These are phyloP conservation scores for Momotus momota DNA, from an alignment of 2,797 vertebrate species.

Conservation along the genomic window DNA sequence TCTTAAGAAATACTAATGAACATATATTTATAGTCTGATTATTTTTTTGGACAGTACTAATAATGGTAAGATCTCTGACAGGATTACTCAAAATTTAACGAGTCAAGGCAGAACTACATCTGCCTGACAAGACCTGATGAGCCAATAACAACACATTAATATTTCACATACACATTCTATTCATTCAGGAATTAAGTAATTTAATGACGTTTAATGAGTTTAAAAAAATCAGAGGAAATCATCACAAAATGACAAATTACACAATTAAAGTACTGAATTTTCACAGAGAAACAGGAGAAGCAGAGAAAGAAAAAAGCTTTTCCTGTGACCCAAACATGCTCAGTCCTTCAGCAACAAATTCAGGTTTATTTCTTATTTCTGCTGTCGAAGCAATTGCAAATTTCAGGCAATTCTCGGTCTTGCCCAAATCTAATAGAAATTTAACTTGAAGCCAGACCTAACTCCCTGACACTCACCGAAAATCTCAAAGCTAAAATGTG, in stretches of 20 bases:
- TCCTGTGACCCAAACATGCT: background rate
- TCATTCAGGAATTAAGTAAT: slow-evolving; percentile 15
- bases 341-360: background rate
- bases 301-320: background rate
- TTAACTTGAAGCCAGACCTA: background rate
- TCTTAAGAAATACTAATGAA: no score
- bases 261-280: slow-evolving; percentile 14
- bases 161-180: slow-evolving; percentile 16
- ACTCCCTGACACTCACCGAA: background rate
- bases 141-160: slow-evolving; percentile 4
- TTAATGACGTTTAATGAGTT: slow-evolving; percentile 34
- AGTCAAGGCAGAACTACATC: slow-evolving; percentile 35
- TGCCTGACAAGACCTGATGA: slow-evolving; percentile 9
- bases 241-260: slow-evolving; percentile 47
- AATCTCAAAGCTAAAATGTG: background rate
- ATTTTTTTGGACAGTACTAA: background rate
- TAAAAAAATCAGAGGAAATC: slow-evolving; percentile 25
- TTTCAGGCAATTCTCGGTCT: background rate
- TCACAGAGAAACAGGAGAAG: background rate
- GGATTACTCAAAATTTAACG: slow-evolving; percentile 17
- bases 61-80: background rate
- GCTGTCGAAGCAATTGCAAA: background rate
- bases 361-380: slow-evolving; percentile 12
- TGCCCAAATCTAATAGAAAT: background rate
- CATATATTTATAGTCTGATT: background rate